These are phyloP conservation scores for Hydropsyche betteni DNA, from an alignment of 2,888 invertebrate genomes.

Conservation along the genomic window DNA sequence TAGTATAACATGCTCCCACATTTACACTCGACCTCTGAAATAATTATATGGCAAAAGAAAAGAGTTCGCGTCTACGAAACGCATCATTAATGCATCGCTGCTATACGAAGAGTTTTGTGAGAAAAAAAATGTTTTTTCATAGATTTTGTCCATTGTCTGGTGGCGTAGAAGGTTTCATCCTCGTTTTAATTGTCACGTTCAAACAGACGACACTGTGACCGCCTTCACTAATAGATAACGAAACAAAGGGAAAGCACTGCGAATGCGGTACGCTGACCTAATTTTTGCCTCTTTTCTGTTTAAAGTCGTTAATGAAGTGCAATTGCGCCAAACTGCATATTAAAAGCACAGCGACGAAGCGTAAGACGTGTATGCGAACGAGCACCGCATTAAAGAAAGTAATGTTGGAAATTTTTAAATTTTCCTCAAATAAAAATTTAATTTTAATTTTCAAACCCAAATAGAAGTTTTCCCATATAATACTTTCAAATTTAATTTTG, in stretches of 20 bases:
- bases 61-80: not conserved
- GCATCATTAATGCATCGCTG: conserved; percentile 14
- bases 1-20: conserved; percentile 5
- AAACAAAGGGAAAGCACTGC: conserved; percentile 18
- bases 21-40: not conserved
- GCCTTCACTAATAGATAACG: conserved; percentile 20
- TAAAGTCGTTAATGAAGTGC: conserved; percentile 5
- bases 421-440: too few relatives aligned
- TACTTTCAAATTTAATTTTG: too few relatives aligned
- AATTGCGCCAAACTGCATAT: conserved; percentile 25
- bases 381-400: too few relatives aligned
- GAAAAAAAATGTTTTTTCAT: too few relatives aligned
- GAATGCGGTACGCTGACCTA: conserved; percentile 1
- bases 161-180: not conserved
- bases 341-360: not conserved
- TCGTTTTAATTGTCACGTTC: conserved; percentile 19
- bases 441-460: too few relatives aligned
- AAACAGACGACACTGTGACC: conserved; percentile 18
- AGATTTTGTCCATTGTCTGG: not conserved
- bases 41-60: conserved; percentile 3
- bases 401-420: too few relatives aligned
- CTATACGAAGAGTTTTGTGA: not conserved
- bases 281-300: conserved; percentile 8
- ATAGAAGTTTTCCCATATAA: too few relatives aligned
- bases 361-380: not conserved